These are phyloP conservation scores for Lophotis ruficrista DNA, from an alignment of 2,113 vertebrate genomes.

Conservation along the genomic window DNA sequence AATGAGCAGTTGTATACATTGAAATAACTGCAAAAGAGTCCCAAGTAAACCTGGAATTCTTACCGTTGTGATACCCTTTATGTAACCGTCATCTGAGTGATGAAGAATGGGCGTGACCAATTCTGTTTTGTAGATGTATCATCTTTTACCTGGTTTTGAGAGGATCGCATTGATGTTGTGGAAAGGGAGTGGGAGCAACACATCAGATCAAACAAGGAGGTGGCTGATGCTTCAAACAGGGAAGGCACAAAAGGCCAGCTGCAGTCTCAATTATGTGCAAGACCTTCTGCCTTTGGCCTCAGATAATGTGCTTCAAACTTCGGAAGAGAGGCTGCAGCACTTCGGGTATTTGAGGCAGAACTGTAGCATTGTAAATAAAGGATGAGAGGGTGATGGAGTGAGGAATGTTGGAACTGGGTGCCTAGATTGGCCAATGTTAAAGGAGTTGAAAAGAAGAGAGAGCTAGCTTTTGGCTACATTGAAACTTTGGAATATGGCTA, in stretches of 20 bases:
- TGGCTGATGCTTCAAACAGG: not conserved
- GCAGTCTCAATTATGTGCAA: not conserved
- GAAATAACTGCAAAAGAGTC: not conserved
- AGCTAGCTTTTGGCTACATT: not conserved
- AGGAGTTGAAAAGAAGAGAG: not conserved
- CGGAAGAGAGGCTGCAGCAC: not conserved
- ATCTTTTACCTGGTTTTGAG: not conserved
- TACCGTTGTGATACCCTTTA: not conserved
- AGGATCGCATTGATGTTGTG: not conserved
- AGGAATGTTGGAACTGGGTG: not conserved
- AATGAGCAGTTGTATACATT: not conserved
- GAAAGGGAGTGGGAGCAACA: not conserved
- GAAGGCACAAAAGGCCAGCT: not conserved
- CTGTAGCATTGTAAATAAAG: not conserved
- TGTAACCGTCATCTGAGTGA: not conserved
- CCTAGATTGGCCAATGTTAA: not conserved
- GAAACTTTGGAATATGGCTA: not conserved
- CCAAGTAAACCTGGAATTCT: not conserved
- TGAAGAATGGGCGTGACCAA: not conserved
- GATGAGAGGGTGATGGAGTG: not conserved
- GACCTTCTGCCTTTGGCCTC: not conserved
- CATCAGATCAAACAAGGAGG: not conserved
- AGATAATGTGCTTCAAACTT: not conserved
- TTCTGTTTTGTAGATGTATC: not conserved
- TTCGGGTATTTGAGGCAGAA: not conserved